phyloP scores from a whole-genome alignment of 2,888 invertebrate species.

The Drosophila melanocephala region DNA sequence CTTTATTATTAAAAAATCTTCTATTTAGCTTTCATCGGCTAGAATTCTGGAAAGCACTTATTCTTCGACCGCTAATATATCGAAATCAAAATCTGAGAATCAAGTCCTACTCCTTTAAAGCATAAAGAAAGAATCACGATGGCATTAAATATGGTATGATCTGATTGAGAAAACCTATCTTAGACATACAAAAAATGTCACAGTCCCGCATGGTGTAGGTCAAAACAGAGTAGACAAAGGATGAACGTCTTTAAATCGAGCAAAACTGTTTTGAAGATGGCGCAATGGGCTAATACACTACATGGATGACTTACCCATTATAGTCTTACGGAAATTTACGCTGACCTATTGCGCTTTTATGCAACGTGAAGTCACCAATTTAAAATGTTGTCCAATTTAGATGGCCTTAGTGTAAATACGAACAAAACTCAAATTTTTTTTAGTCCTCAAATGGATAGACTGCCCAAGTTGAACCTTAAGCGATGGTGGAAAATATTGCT shows the following conservation, averaged over 20 bases:
- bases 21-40: not conserved
- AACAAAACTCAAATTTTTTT: not conserved
- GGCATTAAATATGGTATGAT: not conserved
- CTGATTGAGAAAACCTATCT: not conserved
- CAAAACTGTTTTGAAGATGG: not conserved
- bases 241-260: not conserved
- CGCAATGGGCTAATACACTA: too few species aligned
- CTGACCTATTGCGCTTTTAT: too few species aligned
- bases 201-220: not conserved
- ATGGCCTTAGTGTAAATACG: not conserved
- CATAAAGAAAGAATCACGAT: not conserved
- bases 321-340: not conserved
- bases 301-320: not conserved
- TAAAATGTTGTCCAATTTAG: not conserved
- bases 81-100: not conserved
- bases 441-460: not conserved
- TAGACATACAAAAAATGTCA: not conserved
- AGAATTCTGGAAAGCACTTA: not conserved
- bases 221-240: not conserved
- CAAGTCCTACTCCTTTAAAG: not conserved
- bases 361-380: not conserved
- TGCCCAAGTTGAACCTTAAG: not conserved
- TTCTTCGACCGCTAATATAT: not conserved
- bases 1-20: too few species aligned
- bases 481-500: accelerated